Evolutionary conservation across 30 jellyfish, hydroid and myxozoan genomes (phyloP).

Genomic region (Catostylus mosaicus): DNA sequence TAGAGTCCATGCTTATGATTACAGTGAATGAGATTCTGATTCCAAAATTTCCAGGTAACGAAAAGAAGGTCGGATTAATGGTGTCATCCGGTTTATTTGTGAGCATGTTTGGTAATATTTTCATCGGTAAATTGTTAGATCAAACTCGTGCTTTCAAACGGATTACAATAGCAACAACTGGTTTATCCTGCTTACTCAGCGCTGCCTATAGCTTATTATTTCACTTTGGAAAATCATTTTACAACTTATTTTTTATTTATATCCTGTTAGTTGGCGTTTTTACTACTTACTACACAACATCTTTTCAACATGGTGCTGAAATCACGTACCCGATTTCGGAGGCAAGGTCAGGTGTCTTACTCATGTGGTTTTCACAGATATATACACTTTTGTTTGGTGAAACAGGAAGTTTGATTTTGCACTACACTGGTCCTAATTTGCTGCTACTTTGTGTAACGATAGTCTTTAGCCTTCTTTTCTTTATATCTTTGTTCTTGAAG

Average conservation of each 20-base stretch:
- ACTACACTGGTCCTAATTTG: not conserved
- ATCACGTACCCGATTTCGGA: slow-evolving; percentile 17
- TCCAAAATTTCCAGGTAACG: no score
- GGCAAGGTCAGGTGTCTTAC: not conserved
- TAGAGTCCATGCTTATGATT: no score
- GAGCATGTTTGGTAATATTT: no score
- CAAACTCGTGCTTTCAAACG: not conserved
- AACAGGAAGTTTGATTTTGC: not conserved
- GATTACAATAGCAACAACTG: not conserved
- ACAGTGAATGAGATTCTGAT: no score
- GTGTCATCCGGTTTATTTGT: no score
- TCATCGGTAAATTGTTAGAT: no score
- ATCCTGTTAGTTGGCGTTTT: not conserved
- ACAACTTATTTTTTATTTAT: not conserved
- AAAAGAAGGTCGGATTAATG: no score
- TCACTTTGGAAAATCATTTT: not conserved
- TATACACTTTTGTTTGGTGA: not conserved
- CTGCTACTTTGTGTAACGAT: not conserved
- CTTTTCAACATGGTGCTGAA: slow-evolving; percentile 8
- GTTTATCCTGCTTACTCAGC: no score
- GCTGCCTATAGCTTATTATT: not conserved
- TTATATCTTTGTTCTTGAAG: not conserved
- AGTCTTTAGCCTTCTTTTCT: no score
- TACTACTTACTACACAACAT: slow-evolving; percentile 11
- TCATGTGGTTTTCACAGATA: not conserved